Conservation (phyloP, 2,797 vertebrate species). For the Rousettus madagascariensis region DNA sequence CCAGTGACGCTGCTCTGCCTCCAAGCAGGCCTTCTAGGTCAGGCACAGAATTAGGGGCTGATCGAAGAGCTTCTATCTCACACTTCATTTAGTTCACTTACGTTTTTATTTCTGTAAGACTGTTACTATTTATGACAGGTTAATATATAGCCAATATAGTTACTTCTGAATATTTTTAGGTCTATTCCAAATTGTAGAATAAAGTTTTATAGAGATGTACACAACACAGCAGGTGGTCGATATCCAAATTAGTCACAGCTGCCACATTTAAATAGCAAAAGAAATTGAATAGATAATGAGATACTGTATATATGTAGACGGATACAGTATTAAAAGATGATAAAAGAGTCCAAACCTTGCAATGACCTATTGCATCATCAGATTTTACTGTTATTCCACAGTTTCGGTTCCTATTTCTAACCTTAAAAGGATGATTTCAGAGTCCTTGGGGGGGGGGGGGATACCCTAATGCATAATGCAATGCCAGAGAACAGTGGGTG, state of each 20-base stretch:
- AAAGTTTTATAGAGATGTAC: slow-evolving; percentile 75
- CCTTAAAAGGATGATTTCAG: neutral
- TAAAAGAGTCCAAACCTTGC: slow-evolving; percentile 35
- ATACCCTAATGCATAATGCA: slow-evolving; percentile 17
- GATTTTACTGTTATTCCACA: slow-evolving; percentile 27
- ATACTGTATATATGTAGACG: neutral
- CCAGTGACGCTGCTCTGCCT: neutral
- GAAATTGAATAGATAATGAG: slow-evolving; percentile 54
- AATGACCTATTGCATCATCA: neutral
- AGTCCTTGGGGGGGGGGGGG: neutral
- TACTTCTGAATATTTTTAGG: slow-evolving; percentile 79
- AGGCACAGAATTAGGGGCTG: neutral
- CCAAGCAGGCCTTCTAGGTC: slow-evolving; percentile 8
- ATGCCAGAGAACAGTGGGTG: neutral
- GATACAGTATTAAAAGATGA: neutral
- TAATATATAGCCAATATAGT: slow-evolving; percentile 74
- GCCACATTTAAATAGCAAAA: slow-evolving; percentile 71
- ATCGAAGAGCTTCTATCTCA: neutral
- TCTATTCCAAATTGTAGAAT: slow-evolving; percentile 75
- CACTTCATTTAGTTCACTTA: slow-evolving; percentile 66
- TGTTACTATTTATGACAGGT: slow-evolving; percentile 65
- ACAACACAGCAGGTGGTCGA: slow-evolving; percentile 77
- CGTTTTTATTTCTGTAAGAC: slow-evolving; percentile 66
- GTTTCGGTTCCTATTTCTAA: slow-evolving; percentile 26
- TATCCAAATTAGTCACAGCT: slow-evolving; percentile 76